These are phyloP conservation scores for Meandrusa payeni DNA, from an alignment of 2,888 invertebrate species.

Conservation along the genomic window DNA sequence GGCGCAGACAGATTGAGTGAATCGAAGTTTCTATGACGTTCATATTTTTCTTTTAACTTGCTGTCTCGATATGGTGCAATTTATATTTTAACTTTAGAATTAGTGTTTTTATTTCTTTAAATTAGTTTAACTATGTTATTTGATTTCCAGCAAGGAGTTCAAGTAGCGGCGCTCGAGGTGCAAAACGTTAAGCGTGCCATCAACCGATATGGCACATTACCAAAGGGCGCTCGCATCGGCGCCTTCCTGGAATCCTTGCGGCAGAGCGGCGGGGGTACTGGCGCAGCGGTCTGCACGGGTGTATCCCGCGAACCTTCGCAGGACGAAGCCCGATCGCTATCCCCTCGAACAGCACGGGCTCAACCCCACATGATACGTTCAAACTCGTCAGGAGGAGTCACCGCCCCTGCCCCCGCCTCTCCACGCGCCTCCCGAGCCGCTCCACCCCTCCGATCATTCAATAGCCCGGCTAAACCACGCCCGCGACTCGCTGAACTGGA, in stretches of 20 bases:
- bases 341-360: conserved; percentile 84
- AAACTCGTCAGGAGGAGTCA: conserved; percentile 92
- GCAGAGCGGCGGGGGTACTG: conserved; percentile 82
- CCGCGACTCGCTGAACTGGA: conserved; percentile 91
- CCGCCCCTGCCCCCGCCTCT: conserved; percentile 76
- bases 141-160: conserved; percentile 81
- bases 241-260: conserved; percentile 97
- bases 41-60: too few relatives aligned
- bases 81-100: too few relatives aligned
- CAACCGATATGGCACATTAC: conserved; percentile 97
- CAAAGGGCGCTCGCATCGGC: conserved; percentile 97
- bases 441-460: conserved; percentile 78
- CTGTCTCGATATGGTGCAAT: too few relatives aligned
- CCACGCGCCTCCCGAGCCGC: conserved; percentile 58
- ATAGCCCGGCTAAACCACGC: conserved; percentile 86
- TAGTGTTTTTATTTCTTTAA: too few relatives aligned
- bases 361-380: conserved; percentile 93
- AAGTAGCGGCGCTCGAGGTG: conserved; percentile 96
- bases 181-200: conserved; percentile 97
- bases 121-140: too few relatives aligned
- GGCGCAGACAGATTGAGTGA: too few relatives aligned
- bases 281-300: conserved; percentile 65
- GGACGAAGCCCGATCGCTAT: conserved; percentile 78
- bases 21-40: too few relatives aligned
- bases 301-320: conserved; percentile 48